These are phyloP conservation scores for Aplodontia rufa DNA, from an alignment of 2,113 vertebrate species.

Conservation along the genomic window DNA sequence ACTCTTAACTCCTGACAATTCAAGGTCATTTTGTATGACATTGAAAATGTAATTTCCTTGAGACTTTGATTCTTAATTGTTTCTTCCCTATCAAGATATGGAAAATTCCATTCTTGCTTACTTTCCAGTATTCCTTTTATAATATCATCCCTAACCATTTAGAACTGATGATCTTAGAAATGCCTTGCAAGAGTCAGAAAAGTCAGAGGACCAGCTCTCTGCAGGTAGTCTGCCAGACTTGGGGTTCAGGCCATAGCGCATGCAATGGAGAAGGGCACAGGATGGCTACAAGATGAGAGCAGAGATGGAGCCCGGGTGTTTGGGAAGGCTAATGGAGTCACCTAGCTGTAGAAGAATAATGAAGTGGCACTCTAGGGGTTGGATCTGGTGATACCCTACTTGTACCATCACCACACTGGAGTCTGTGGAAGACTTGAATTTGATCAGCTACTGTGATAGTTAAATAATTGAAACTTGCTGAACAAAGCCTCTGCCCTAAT, in stretches of 20 bases:
- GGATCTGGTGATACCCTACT: background rate
- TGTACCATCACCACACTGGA: background rate
- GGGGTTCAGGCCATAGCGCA: background rate
- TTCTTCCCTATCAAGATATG: slow-evolving; percentile 38
- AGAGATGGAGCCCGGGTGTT: background rate
- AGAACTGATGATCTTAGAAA: background rate
- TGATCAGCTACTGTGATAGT: background rate
- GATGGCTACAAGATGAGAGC: background rate
- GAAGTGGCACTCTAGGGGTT: background rate
- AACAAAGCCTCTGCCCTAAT: background rate
- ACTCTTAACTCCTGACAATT: slow-evolving; percentile 32
- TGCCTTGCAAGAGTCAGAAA: slow-evolving; percentile 7
- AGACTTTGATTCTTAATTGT: slow-evolving; percentile 18
- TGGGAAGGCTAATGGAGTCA: background rate
- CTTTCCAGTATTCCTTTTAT: background rate
- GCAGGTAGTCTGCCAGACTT: background rate
- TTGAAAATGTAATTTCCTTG: slow-evolving; percentile 42
- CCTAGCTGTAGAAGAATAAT: background rate
- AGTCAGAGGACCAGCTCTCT: background rate
- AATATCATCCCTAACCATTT: background rate
- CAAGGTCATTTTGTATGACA: background rate
- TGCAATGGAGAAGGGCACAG: background rate
- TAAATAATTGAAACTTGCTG: slow-evolving; percentile 20
- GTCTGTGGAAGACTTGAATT: background rate
- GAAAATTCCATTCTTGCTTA: background rate